Evolutionary conservation across 2,797 vertebrate species (phyloP).

Genomic region (Hoplostethus mediterraneus): DNA sequence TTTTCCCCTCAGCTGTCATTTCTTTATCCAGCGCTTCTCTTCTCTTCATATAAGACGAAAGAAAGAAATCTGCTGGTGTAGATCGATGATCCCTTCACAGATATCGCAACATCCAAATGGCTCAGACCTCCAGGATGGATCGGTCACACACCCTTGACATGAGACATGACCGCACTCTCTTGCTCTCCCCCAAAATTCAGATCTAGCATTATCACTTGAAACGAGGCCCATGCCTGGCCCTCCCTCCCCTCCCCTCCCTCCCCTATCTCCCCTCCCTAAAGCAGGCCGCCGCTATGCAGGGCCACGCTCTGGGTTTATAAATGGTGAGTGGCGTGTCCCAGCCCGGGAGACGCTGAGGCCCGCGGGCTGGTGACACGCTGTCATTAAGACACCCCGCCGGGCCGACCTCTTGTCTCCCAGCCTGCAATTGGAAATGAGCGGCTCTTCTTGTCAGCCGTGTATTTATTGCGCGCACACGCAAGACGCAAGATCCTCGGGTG

Average conservation of each 20-base stretch:
- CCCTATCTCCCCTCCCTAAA: constrained; percentile 8
- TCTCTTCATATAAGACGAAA: too few relatives aligned
- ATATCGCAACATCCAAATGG: constrained; percentile 20
- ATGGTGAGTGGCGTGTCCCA: constrained; percentile 55
- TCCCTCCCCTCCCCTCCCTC: constrained; percentile 3
- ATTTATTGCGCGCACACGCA: constrained; percentile 67
- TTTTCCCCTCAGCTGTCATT: too few relatives aligned
- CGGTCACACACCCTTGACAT: constrained; percentile 1
- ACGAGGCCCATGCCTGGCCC: constrained; percentile 13
- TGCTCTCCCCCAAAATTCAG: constrained; percentile 22
- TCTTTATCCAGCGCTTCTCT: too few relatives aligned
- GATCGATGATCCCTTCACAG: constrained; percentile 23
- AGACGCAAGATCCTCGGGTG: constrained; percentile 27
- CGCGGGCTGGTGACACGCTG: constrained; percentile 66
- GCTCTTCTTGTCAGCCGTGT: constrained; percentile 61
- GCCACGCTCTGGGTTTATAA: constrained; percentile 65
- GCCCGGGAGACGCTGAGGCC: constrained; percentile 61
- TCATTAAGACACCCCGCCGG: constrained; percentile 81
- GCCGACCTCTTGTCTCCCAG: constrained; percentile 69
- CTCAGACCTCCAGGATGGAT: background rate
- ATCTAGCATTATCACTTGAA: constrained; percentile 35
- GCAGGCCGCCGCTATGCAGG: constrained; percentile 47
- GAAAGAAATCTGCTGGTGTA: background rate
- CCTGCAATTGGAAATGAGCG: constrained; percentile 74
- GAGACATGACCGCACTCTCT: constrained; percentile 31